Base-by-base conservation (phyloP, 53 echinoderm and acorn worm genomes). In the Actinopyga echinites region DNA sequence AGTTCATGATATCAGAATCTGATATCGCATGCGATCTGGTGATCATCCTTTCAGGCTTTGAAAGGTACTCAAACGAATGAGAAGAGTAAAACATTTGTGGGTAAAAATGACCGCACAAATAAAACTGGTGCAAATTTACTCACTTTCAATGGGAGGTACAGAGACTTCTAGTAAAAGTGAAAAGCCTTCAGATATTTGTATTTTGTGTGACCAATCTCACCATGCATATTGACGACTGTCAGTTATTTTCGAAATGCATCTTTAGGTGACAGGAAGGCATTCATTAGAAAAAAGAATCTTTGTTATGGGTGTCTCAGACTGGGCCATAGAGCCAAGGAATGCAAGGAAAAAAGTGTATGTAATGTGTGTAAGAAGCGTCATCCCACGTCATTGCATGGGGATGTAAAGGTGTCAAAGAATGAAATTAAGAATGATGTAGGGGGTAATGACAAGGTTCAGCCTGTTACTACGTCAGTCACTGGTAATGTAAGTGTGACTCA, bases 261-360 rank as follows among this genome's bases (percentile, higher is more conserved):
- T 0, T 74, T 74, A 45, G 49, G 29, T 5, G 74, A 74, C 10
- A 44, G 74, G 38, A 74, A 74, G 11, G 52, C 71, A 9, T 74
- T 74, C 53, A 49, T 74, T 23, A 74, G 74, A 42, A 28, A 74
- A 49, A 74, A 74, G 29, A 22, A 60, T 54, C 30, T 82, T 24
- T 91, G 91, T 56, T 91, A 85, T 71, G 87, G 84, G 23, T 87
- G 87, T 56, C 75, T 91, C 33, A 83, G 64, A 17, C 22, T 20
- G 10, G 91, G 91, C n/a, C 91, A 91, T 57, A 79, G 54, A 25
- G 83, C 85, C 24, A 83, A 71, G 79, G 54, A 87, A 31, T 91
- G 84, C 61, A 36, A 57, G 9, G 42, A 62, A 29, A 79, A 62
- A 30, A 49, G 40, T 30, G 79, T 63, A 19, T 91, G 91, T 32